phyloP scores from a whole-genome alignment of 2,797 vertebrate genomes.

The Poeciliopsis gracilis region DNA sequence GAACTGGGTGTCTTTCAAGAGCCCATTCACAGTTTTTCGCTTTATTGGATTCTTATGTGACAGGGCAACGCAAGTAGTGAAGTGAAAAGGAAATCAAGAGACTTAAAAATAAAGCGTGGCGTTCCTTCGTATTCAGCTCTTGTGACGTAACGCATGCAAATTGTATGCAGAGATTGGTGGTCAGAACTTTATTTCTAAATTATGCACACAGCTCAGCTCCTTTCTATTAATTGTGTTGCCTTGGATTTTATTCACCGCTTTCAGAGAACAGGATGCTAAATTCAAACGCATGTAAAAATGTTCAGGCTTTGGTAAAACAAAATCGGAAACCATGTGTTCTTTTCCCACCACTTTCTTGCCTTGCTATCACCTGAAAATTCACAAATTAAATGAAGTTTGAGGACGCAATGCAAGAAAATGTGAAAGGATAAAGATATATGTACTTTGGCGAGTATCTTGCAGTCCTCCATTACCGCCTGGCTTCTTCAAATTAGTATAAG shows the following conservation, averaged over 20 bases:
- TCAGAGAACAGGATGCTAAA: background rate
- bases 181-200: background rate
- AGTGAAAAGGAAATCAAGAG: background rate
- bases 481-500: background rate
- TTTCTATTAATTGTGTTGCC: background rate
- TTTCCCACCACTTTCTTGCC: background rate
- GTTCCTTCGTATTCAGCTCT: background rate
- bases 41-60: background rate
- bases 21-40: background rate
- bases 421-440: background rate
- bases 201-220: background rate
- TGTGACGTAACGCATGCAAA: background rate
- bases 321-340: background rate
- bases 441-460: background rate
- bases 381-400: background rate
- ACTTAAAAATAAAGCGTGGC: background rate
- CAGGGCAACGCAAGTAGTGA: background rate
- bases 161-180: background rate
- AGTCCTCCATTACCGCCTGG: background rate
- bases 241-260: background rate
- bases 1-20: background rate
- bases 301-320: background rate
- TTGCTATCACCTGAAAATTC: background rate
- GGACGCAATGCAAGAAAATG: too few species aligned
- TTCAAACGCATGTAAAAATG: background rate